Evolutionary conservation across 2,113 vertebrate species (phyloP).

Genomic region (Zingel zingel): DNA sequence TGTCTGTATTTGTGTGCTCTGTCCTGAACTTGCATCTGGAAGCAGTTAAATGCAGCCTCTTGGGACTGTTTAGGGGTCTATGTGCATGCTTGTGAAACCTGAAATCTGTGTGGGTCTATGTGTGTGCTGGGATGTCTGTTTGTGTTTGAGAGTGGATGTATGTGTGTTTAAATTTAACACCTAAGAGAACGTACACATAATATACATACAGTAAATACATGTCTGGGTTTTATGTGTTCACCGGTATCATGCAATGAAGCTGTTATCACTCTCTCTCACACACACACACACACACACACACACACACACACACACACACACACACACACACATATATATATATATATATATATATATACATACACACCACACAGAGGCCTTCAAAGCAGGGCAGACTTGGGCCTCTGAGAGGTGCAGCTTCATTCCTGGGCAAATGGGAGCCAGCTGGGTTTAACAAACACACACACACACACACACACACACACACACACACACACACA

Average conservation of each 20-base stretch:
- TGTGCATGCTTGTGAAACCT: constrained; percentile 79
- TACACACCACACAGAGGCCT: constrained; percentile 71
- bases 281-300: constrained; percentile 62
- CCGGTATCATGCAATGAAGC: constrained; percentile 74
- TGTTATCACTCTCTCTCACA: constrained; percentile 43
- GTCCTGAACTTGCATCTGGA: constrained; percentile 79
- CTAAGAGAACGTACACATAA: constrained; percentile 25
- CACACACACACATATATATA: constrained; percentile 61
- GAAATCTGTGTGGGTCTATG: constrained; percentile 68
- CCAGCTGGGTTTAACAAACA: constrained; percentile 87
- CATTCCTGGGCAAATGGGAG: constrained; percentile 86
- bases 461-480: constrained; percentile 69
- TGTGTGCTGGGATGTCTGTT: constrained; percentile 48
- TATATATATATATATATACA: constrained; percentile 43
- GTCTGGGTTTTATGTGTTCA: constrained; percentile 75
- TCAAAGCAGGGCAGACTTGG: constrained; percentile 83
- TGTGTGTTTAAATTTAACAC: constrained; percentile 49
- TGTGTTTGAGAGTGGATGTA: constrained; percentile 36
- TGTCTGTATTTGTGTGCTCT: constrained; percentile 68
- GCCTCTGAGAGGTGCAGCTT: constrained; percentile 82
- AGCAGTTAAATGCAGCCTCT: constrained; percentile 77
- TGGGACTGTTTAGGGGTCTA: constrained; percentile 78
- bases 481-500: constrained; percentile 68
- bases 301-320: constrained; percentile 40
- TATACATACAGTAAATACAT: constrained; percentile 59